Base-by-base conservation (phyloP, 2,888 invertebrate genomes). In the Phoronis australis region DNA sequence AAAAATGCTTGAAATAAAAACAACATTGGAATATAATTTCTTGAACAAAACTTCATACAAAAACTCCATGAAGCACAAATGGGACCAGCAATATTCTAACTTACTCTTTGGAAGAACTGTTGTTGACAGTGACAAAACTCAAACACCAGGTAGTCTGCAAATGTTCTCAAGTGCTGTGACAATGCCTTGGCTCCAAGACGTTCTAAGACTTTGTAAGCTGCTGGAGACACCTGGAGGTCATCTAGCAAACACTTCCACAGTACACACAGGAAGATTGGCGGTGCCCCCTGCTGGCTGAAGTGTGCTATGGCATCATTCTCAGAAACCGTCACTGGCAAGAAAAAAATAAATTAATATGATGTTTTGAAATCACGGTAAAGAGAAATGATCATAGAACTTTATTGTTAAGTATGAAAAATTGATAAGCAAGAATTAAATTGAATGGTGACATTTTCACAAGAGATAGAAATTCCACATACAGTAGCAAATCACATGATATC, bases 181-280 rank as follows among this genome's bases (percentile, higher is more conserved):
- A 96, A 76, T 0, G 91, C 90, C 55, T 94, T 82, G 0, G 95
- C 92, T 0, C 94, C 94, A 45, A 96, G 91, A 40, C 93, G 83
- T 73, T 96, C 95, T 47, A 96, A 77, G 55, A 96, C 93, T 78
- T 93, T 93, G 77, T 92, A 94, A n/a, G 93, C 94, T 47, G 93
- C 91, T 0, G 93, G 89, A 64, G 88, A 90, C 42, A 96, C 90
- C 60, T 89, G 84, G 70, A 93, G 93, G 1, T 91, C 92, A 74
- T 96, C 95, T 65, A 94, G 83, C 60, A 95, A 85, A 85, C 93
- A 93, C 78, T 95, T 95, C 87, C 93, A 96, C 2, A 96, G 79
- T 24, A 96, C 81, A 71, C 95, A 96, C 1, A 95, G 80, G 73
- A 96, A 96, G 21, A 95, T 78, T 0, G 89, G 87, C 31, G 92